Evolutionary conservation across 2,888 invertebrate genomes (phyloP).

Genomic region (Miltochrista miniata): DNA sequence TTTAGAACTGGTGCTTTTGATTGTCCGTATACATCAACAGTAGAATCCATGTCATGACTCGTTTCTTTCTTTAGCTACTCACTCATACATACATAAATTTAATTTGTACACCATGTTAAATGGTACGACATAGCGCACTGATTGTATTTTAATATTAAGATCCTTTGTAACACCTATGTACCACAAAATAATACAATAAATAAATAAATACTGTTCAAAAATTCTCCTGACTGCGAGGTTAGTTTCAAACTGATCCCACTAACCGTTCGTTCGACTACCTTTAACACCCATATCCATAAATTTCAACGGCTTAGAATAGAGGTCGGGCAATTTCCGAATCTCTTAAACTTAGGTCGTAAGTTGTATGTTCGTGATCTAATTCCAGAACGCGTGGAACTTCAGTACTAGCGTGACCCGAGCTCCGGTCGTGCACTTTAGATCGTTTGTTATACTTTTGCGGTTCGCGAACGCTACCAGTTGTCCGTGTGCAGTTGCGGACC

Average conservation of each 20-base stretch:
- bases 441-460: constrained; percentile 65
- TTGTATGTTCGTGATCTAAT: constrained; percentile 38
- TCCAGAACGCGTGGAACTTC: constrained; percentile 13
- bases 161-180: too few species aligned
- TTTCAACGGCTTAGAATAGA: constrained; percentile 3
- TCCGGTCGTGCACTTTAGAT: constrained; percentile 35
- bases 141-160: too few species aligned
- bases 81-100: too few species aligned
- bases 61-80: too few species aligned
- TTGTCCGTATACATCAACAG: too few species aligned
- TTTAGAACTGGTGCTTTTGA: not conserved
- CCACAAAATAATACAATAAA: too few species aligned
- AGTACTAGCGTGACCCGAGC: constrained; percentile 32
- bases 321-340: constrained; percentile 24
- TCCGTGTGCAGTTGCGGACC: constrained; percentile 61
- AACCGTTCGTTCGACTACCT: too few species aligned
- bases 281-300: constrained; percentile 3
- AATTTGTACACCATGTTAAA: too few species aligned
- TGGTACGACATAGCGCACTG: too few species aligned
- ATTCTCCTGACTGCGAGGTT: not conserved
- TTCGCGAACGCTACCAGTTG: constrained; percentile 67
- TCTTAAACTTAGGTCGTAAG: constrained; percentile 23
- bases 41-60: too few species aligned
- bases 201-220: too few species aligned
- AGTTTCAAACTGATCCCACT: not conserved